Evolutionary conservation across 1,140 invertebrate genomes (phyloP).

Genomic region (Drosophila saltans): DNA sequence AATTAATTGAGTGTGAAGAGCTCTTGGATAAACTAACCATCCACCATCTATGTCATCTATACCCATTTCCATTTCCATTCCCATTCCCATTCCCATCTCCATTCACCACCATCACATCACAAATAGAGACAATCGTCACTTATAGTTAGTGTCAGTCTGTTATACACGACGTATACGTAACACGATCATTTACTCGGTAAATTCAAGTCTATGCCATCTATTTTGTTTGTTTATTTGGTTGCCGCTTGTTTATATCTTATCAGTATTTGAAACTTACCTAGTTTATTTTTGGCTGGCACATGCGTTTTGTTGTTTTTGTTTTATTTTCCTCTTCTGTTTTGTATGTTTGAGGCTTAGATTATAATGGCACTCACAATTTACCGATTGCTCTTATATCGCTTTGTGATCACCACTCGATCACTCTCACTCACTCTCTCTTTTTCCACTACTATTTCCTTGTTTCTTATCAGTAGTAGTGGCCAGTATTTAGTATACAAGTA

Average conservation of each 20-base stretch:
- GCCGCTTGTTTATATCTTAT: slow-evolving; percentile 37
- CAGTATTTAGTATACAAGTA: slow-evolving; percentile 37
- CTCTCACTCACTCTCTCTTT: slow-evolving; percentile 11
- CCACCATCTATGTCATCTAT: slow-evolving; percentile 11
- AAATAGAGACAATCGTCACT: slow-evolving; percentile 41
- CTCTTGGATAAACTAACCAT: slow-evolving; percentile 11
- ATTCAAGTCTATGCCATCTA: background rate
- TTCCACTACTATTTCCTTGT: background rate
- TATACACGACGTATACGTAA: slow-evolving; percentile 9
- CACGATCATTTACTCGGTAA: background rate
- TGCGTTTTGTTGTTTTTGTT: slow-evolving; percentile 28
- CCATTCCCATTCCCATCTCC: slow-evolving; percentile 1
- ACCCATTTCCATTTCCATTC: slow-evolving; percentile 2
- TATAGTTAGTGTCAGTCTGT: background rate
- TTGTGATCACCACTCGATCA: background rate
- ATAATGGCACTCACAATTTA: slow-evolving; percentile 20
- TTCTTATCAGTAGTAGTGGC: slow-evolving; percentile 3
- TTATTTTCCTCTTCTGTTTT: background rate
- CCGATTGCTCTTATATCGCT: background rate
- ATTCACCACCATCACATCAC: slow-evolving; percentile 1
- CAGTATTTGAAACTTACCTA: slow-evolving; percentile 36
- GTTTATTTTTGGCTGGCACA: slow-evolving; percentile 29
- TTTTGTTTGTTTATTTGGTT: slow-evolving; percentile 1
- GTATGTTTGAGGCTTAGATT: slow-evolving; percentile 18
- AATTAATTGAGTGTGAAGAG: slow-evolving; percentile 70